Conservation (phyloP, 1,140 invertebrate species). For the Medauroidea extradentata region DNA sequence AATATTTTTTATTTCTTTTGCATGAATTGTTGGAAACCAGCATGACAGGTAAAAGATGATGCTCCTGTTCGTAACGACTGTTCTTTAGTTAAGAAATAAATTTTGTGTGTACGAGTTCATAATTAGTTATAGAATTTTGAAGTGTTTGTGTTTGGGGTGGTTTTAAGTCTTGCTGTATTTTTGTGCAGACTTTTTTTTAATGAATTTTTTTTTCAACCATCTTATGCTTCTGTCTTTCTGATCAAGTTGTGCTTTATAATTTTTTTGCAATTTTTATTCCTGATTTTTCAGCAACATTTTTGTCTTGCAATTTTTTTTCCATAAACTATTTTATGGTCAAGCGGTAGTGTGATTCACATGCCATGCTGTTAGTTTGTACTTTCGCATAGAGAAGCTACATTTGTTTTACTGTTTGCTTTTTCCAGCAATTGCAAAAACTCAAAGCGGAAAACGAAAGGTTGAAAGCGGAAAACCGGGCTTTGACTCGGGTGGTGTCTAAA, state of each 20-base stretch:
- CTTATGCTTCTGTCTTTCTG: too few species aligned
- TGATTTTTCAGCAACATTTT: slow-evolving; percentile 26
- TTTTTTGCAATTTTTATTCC: slow-evolving; percentile 20
- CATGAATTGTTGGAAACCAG: too few species aligned
- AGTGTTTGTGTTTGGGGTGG: too few species aligned
- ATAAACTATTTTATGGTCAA: background rate
- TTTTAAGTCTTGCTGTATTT: too few species aligned
- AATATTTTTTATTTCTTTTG: too few species aligned
- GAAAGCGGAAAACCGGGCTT: slow-evolving; percentile 91
- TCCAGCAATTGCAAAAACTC: slow-evolving; percentile 96
- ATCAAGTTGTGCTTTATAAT: slow-evolving; percentile 1
- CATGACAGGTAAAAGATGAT: too few species aligned
- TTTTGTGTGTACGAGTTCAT: too few species aligned
- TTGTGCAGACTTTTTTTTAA: too few species aligned
- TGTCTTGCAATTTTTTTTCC: slow-evolving; percentile 14
- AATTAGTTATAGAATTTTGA: too few species aligned
- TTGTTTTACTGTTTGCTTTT: slow-evolving; percentile 44
- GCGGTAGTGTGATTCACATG: background rate
- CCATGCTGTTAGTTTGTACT: background rate
- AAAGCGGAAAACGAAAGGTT: slow-evolving; percentile 95
- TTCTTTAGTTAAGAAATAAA: too few species aligned
- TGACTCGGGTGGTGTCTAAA: slow-evolving; percentile 93
- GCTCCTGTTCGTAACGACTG: too few species aligned
- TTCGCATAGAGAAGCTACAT: slow-evolving; percentile 1
- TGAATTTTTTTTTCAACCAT: too few species aligned